Evolutionary conservation across 2,888 invertebrate genomes (phyloP), one percentile per base, ranked within the genome.

Genomic region (Ephialtes manifestator): DNA sequence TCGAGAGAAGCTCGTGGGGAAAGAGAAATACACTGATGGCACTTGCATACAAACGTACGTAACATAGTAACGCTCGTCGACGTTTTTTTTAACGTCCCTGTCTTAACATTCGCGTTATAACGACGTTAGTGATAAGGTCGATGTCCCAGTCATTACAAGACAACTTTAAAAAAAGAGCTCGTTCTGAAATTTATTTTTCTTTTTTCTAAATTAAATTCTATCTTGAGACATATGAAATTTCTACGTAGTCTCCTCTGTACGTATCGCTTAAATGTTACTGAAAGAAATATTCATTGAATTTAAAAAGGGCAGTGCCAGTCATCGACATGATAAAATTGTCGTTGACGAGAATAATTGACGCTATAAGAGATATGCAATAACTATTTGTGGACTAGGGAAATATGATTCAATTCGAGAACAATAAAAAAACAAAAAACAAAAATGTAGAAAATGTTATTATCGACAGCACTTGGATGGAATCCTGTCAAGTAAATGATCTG

Each of bases 21-120:
- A 78, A 74, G 72, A 63, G 35, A 81, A 84, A 81, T 76, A 68
- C 68, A 78, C 20, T 68, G 53, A 84, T 74, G 81, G 72, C 81
- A 74, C 77, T 74, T 68, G 67, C 67, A 67, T 46, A 58, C 78
- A 65, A 53, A 77, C 76, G 31, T 71, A 77, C 74, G 63, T 65
- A 55, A 74, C 72, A 77, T 35, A 75, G 43, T 10, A 70, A 76
- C 39, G 15, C 48, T 63, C 58, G 65, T 18, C 28, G 24, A 43
- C 60, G 46, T 48, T 39, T 71, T 28, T 46, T 68, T 60, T 51
- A 20, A 20, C 46, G 76, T 20, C 20, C 39, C 58, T 39, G 51
- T 13, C 63, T 35, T 24, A 67, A 81, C 71, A 65, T 63, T 24
- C 63, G 48, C 18, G 18, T 55, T 67, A 68, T 76, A 77, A 76